phyloP scores from a whole-genome alignment of 2,888 invertebrate genomes.

The Plutella xylostella region DNA sequence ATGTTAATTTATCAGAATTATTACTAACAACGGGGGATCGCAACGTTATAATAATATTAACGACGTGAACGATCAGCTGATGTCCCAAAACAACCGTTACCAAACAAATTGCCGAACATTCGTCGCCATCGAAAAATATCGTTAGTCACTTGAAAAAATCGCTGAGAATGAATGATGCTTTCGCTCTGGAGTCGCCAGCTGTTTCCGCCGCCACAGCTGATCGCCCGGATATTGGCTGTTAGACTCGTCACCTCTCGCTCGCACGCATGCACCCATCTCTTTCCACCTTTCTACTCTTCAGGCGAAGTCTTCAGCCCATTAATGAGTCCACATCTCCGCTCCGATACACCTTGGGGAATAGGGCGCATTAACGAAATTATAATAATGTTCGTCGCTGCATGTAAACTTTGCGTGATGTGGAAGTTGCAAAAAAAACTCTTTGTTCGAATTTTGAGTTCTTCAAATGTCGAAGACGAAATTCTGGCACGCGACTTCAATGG shows the following conservation, averaged over 20 bases:
- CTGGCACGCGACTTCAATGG: slow-evolving; percentile 37
- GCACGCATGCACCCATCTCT: slow-evolving; percentile 24
- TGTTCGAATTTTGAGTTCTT: slow-evolving; percentile 18
- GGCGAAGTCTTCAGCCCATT: no score
- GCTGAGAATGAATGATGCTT: slow-evolving; percentile 39
- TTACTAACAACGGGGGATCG: no score
- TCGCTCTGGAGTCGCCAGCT: slow-evolving; percentile 50
- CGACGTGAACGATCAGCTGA: slow-evolving; percentile 32
- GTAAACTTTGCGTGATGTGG: slow-evolving; percentile 35
- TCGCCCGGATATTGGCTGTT: slow-evolving; percentile 66
- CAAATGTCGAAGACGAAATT: slow-evolving; percentile 25
- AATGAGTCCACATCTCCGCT: slow-evolving; percentile 33
- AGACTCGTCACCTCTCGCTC: slow-evolving; percentile 36
- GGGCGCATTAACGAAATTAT: neutral
- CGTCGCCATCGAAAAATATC: slow-evolving; percentile 38
- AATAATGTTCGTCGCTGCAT: slow-evolving; percentile 10
- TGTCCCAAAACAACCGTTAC: slow-evolving; percentile 20
- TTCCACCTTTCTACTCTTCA: slow-evolving; percentile 42
- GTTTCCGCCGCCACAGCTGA: slow-evolving; percentile 64
- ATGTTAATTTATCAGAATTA: no score
- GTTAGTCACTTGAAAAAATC: slow-evolving; percentile 24
- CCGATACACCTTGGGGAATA: neutral
- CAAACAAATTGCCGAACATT: slow-evolving; percentile 32
- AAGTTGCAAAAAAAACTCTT: slow-evolving; percentile 22
- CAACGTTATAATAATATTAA: no score